Evolutionary conservation across 2,888 invertebrate species (phyloP).

Genomic region (Macrophya alboannulata): DNA sequence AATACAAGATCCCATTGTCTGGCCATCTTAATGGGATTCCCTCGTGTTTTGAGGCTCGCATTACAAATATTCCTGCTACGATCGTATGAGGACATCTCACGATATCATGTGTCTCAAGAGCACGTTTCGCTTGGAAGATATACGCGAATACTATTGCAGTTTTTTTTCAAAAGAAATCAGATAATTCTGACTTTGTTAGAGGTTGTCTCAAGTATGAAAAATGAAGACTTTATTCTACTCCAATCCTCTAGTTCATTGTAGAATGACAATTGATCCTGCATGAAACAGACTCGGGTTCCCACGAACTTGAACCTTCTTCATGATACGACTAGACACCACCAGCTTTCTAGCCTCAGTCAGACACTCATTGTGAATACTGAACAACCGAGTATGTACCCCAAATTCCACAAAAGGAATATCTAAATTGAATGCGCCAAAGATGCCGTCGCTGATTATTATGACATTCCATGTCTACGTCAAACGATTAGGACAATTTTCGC

Average conservation of each 20-base stretch:
- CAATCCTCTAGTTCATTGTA: neutral
- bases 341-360: neutral
- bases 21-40: slow-evolving; percentile 4
- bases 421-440: neutral
- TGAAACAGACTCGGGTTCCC: neutral
- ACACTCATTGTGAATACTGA: neutral
- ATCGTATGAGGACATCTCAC: slow-evolving; percentile 13
- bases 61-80: neutral
- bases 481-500: neutral
- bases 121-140: slow-evolving; percentile 15
- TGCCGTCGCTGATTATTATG: neutral
- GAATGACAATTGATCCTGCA: neutral
- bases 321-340: neutral
- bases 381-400: neutral
- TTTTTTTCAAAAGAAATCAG: neutral
- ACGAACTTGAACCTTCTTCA: neutral
- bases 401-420: neutral
- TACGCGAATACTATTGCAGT: neutral
- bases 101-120: neutral
- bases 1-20: slow-evolving; percentile 2
- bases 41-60: neutral
- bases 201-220: neutral
- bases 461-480: neutral
- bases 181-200: too few relatives aligned
- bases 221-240: neutral